A percentile compares a stretch with the other conserved stretches of the same genome.
Conservation (phyloP, 2,113 vertebrate genomes). For the Bubalus kerabau region DNA sequence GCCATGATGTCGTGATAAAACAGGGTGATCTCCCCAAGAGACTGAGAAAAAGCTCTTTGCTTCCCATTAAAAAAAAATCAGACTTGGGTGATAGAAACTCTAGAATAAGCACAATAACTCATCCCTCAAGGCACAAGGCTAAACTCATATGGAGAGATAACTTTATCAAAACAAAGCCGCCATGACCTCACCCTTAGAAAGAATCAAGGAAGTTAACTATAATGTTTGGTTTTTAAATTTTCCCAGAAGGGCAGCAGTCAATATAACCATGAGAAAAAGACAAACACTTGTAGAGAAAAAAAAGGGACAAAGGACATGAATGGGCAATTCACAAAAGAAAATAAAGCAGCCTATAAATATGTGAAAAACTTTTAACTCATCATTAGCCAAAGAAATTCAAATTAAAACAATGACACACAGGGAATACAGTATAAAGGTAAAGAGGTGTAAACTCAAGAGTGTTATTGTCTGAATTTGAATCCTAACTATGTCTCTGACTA, state of each 20-base stretch:
- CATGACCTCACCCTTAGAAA: background rate
- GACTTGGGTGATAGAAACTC: background rate
- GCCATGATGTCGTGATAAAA: background rate
- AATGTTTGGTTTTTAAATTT: background rate
- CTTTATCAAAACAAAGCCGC: background rate
- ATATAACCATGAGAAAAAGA: background rate
- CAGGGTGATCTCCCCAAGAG: background rate
- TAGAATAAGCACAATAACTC: background rate
- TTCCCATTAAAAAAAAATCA: background rate
- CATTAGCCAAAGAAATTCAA: constrained; percentile 23
- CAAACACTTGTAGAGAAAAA: background rate
- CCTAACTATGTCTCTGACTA: background rate
- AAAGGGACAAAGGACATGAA: background rate
- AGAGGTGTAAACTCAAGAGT: background rate
- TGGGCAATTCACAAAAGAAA: background rate
- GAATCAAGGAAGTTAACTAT: constrained; percentile 30
- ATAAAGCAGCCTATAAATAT: background rate
- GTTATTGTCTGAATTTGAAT: background rate
- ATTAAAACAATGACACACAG: background rate
- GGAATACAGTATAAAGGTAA: background rate
- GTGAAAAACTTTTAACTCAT: constrained; percentile 1
- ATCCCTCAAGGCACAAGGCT: background rate
- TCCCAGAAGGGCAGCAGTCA: background rate
- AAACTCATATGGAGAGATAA: background rate
- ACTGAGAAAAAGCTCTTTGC: background rate